Evolutionary conservation across 2,113 vertebrate species (phyloP).

Genomic region (Puma concolor): DNA sequence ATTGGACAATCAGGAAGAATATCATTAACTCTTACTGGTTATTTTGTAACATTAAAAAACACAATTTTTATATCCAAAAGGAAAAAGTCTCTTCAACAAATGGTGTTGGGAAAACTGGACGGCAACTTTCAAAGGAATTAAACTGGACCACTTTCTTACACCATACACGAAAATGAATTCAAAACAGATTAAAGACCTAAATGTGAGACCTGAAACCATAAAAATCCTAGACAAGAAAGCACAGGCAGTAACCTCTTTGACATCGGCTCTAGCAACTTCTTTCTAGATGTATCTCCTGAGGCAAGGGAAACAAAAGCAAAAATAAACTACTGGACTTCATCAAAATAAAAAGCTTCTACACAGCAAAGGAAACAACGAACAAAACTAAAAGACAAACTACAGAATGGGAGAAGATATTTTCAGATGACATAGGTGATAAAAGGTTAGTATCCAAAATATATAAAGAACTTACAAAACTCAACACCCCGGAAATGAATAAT

Average conservation of each 20-base stretch:
- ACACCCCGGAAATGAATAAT: too few species aligned
- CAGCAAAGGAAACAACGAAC: too few species aligned
- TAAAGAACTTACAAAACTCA: too few species aligned
- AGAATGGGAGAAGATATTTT: too few species aligned
- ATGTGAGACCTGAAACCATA: neutral
- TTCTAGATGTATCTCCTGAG: neutral
- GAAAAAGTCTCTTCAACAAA: neutral
- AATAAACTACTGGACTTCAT: neutral
- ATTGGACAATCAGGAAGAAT: neutral
- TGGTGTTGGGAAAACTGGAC: neutral
- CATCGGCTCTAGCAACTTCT: neutral
- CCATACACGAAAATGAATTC: neutral
- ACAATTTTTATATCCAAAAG: neutral
- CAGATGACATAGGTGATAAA: too few species aligned
- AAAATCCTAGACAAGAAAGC: neutral
- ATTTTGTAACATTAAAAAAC: conserved; percentile 35
- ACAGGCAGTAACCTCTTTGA: neutral
- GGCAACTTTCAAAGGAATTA: neutral
- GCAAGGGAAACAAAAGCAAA: neutral
- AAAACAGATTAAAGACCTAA: neutral
- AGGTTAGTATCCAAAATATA: too few species aligned
- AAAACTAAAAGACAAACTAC: too few species aligned
- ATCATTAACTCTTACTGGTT: neutral
- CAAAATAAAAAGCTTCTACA: too few species aligned
- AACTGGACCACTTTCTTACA: neutral